phyloP scores from a whole-genome alignment of 1,140 invertebrate species.

The Babylonia areolata region DNA sequence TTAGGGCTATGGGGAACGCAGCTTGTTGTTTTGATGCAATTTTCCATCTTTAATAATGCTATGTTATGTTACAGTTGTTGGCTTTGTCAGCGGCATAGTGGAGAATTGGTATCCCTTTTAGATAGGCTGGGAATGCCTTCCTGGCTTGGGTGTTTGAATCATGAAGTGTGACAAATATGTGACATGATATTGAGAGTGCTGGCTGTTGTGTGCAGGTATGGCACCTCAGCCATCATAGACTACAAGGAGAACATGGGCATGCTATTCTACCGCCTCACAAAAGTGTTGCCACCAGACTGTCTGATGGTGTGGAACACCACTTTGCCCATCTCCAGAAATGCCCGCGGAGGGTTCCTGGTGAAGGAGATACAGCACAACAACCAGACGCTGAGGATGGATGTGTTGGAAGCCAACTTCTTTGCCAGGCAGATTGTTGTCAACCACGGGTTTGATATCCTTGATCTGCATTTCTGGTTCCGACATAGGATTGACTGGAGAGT shows the following conservation, averaged over 20 bases:
- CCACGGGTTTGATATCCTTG: constrained; percentile 76
- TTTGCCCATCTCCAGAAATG: constrained; percentile 74
- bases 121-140: no score
- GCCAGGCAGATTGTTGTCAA: constrained; percentile 67
- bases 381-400: constrained; percentile 76
- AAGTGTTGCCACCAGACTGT: constrained; percentile 66
- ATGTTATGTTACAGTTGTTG: no score
- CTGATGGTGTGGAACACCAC: constrained; percentile 78
- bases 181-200: no score
- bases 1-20: no score
- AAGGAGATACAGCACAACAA: constrained; percentile 75
- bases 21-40: no score
- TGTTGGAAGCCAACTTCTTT: constrained; percentile 78
- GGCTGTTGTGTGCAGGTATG: constrained; percentile 76
- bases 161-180: no score
- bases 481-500: constrained; percentile 62
- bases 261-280: constrained; percentile 71
- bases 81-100: no score
- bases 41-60: no score
- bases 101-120: no score
- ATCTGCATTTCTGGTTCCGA: constrained; percentile 77
- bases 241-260: constrained; percentile 76
- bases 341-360: constrained; percentile 76
- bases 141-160: no score
- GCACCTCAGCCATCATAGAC: constrained; percentile 71